Base-by-base conservation (phyloP, 2,113 vertebrate species). In the Pseudopipra pipra region DNA sequence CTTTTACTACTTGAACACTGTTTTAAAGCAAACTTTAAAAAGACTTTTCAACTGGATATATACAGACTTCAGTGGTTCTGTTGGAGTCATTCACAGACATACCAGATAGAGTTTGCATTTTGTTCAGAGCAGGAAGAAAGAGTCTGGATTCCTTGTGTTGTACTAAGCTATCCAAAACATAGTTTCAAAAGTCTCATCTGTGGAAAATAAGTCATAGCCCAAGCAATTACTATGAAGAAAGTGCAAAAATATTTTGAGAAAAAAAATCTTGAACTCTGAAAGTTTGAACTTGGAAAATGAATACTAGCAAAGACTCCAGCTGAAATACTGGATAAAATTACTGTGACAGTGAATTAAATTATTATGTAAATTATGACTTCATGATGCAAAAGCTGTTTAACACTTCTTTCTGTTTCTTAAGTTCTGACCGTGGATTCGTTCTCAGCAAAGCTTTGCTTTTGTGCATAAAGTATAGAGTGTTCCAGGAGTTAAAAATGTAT, bases 191-290 rank as follows among this genome's bases (percentile, higher is more conserved):
- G 20, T 84, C 56, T 89, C 33, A 37, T 86, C 87, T 95, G 51
- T 85, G 70, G 61, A 96, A 97, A 94, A 93, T 61, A 94, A 70
- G 58, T 90, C 28, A 75, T 56, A 78, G 41, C 39, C 61, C 39
- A 65, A 59, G 47, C 23, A 81, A 44, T 81, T 88, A 33, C 49
- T 70, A 16, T 61, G 62, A 85, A 89, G 55, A 90, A 93, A 72
- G 77, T 55, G 35, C 78, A 95, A 90, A 75, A 89, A 46, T 24
- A 72, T 27, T 91, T 71, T 72, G 20, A 73, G 78, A 22, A 49
- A 56, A 89, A 91, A 93, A 4, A 6, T 3, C 30, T 76, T 73
- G 25, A 89, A 85, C 30, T 85, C 63, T 79, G 35, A 66, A 85
- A 73, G 9, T 72, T 70, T 72, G 9, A 83, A 65, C 25, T 51